phyloP scores from a whole-genome alignment of 2,888 invertebrate genomes.

The Julus scanicus region DNA sequence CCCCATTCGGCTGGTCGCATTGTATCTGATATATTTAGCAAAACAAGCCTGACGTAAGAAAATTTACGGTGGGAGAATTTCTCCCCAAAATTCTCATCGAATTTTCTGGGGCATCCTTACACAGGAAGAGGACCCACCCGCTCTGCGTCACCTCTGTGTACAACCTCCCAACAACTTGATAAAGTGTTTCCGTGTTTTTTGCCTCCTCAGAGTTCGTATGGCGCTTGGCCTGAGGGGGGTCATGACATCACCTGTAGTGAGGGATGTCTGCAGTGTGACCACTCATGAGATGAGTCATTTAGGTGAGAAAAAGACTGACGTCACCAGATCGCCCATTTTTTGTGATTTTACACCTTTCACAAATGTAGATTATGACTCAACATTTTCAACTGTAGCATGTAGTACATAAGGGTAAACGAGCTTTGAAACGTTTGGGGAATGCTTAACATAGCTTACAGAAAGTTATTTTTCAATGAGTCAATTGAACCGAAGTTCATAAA shows the following conservation, averaged over 20 bases:
- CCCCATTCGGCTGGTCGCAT: slow-evolving; percentile 28
- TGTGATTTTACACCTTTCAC: neutral
- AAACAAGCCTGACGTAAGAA: slow-evolving; percentile 39
- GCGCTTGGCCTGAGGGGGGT: neutral
- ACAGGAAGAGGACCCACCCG: neutral
- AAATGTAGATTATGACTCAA: neutral
- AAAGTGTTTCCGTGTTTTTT: neutral
- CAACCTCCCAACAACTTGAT: neutral
- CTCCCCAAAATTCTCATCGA: slow-evolving; percentile 25
- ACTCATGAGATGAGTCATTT: neutral
- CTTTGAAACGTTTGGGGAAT: neutral
- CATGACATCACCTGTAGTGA: neutral
- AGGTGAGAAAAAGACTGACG: neutral
- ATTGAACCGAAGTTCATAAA: too few species aligned
- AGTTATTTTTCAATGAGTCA: neutral
- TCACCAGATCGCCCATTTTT: neutral
- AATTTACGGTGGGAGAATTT: slow-evolving; percentile 40
- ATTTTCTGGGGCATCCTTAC: neutral
- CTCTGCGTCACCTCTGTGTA: neutral
- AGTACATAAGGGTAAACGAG: neutral
- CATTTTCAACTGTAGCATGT: too few species aligned
- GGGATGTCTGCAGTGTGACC: neutral
- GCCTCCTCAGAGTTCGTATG: neutral
- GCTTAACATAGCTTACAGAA: neutral
- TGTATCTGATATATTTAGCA: slow-evolving; percentile 11